Conservation (phyloP, 1,140 invertebrate species). For the Muscidifurax raptorellus region DNA sequence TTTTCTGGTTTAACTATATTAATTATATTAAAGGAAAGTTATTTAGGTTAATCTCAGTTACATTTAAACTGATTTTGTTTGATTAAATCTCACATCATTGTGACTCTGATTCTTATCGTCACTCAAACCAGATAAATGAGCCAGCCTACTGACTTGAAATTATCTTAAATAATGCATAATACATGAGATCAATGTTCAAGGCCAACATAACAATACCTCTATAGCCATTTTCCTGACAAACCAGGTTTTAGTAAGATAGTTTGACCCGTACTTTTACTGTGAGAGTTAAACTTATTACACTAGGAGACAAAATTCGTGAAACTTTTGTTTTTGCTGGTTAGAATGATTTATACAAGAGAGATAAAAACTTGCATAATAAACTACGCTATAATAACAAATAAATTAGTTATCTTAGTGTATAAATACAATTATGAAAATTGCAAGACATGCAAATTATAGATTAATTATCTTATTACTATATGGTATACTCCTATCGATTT, state of each 20-base stretch:
- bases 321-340: too few relatives aligned
- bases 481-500: neutral
- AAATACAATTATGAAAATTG: too few relatives aligned
- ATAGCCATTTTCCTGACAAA: neutral
- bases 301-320: neutral
- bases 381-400: too few relatives aligned
- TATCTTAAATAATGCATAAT: constrained; percentile 28
- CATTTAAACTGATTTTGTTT: neutral
- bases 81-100: neutral
- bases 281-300: neutral
- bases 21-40: constrained; percentile 10
- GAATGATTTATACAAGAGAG: too few relatives aligned
- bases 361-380: too few relatives aligned
- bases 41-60: neutral
- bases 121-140: constrained; percentile 11
- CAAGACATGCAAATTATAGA: neutral
- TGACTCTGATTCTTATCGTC: constrained; percentile 29
- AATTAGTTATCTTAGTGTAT: too few relatives aligned
- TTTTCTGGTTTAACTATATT: constrained; percentile 11
- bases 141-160: constrained; percentile 29
- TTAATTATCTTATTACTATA: neutral
- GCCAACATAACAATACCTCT: constrained; percentile 22
- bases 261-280: neutral
- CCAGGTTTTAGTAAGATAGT: constrained; percentile 1
- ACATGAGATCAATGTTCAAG: constrained; percentile 49